Base-by-base conservation (phyloP, 2,797 vertebrate species). In the Enteromius mattozi region DNA sequence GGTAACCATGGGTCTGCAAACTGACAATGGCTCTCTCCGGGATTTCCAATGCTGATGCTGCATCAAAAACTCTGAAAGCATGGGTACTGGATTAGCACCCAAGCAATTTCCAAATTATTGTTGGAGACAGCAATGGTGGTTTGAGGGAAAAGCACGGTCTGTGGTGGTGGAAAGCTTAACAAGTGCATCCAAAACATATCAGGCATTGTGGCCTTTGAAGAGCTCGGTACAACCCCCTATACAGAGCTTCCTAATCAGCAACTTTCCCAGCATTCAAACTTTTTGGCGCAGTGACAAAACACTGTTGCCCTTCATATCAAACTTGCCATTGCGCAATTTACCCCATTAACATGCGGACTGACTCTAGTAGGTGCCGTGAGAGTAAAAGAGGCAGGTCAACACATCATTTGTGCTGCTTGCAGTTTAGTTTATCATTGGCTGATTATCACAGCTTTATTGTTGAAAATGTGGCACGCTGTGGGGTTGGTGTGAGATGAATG, bases 1-100 rank as follows among this genome's bases (percentile, higher is more conserved):
- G 88, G 88, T 90, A 86, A 89, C 85, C 85, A 86, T 66, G 86
- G 83, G 82, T 86, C 86, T 89, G 89, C 84, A 88, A 84, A 80
- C 71, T 74, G 47, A 93, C 90, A 88, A 88, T 81, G 51, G 85
- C 42, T 77, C 82, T 77, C 82, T 40, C 82, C 6, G 9, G 85
- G 86, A 82, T 85, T 86, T 82, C 78, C 69, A 86, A 82, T 86
- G 85, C 77, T 78, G 82, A 47, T 27, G 21, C 71, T 80, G 87
- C 89, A 89, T 92, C 89, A 91, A 90, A 92, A 86, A 81, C 84
- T 16, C 86, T 37, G 45, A 82, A 79, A 56, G 72, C 80, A 77
- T 42, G 54, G 21, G 56, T 70, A 37, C 49, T 74, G 51, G 80
- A 84, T 84, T 84, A 76, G 79, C 65, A 51, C n/a, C 72, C 10